A percentile compares a stretch with the other conserved stretches of the same genome.
These are phyloP conservation scores for Calliopum simillimum DNA, from an alignment of 2,888 invertebrate species.

Conservation along the genomic window DNA sequence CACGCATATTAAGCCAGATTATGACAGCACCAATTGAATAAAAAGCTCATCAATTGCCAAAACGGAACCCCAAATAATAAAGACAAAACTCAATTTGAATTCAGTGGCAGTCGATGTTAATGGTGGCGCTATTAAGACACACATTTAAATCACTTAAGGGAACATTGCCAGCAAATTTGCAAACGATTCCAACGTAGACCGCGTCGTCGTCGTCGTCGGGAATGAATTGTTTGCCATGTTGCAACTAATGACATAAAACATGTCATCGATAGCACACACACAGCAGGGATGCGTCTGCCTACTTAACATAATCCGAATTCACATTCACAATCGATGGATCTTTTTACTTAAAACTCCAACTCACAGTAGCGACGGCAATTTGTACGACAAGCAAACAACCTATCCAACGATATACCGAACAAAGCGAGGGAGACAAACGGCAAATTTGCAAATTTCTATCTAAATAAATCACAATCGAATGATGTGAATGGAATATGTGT, in stretches of 20 bases:
- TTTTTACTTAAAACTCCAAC: neutral
- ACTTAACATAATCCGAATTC: constrained; percentile 27
- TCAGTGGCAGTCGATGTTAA: constrained; percentile 27
- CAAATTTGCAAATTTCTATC: constrained; percentile 24
- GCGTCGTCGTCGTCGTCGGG: neutral
- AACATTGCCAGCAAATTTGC: neutral
- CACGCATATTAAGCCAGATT: constrained; percentile 18
- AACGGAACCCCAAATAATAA: constrained; percentile 24
- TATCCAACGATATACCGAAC: neutral
- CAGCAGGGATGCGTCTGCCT: constrained; percentile 3
- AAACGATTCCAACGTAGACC: neutral
- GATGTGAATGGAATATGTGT: constrained; percentile 19
- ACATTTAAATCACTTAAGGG: constrained; percentile 31
- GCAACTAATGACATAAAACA: constrained; percentile 29
- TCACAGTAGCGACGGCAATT: constrained; percentile 24
- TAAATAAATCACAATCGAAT: constrained; percentile 33
- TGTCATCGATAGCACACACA: constrained; percentile 7
- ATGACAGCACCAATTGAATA: constrained; percentile 30
- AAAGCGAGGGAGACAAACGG: neutral
- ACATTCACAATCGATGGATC: constrained; percentile 9
- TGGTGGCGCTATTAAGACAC: constrained; percentile 31
- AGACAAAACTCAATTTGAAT: constrained; percentile 30
- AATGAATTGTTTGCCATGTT: neutral
- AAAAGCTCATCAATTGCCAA: constrained; percentile 28
- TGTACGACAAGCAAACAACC: neutral